Conservation (phyloP, 2,888 invertebrate genomes). For the Ormyrus nitidulus region DNA sequence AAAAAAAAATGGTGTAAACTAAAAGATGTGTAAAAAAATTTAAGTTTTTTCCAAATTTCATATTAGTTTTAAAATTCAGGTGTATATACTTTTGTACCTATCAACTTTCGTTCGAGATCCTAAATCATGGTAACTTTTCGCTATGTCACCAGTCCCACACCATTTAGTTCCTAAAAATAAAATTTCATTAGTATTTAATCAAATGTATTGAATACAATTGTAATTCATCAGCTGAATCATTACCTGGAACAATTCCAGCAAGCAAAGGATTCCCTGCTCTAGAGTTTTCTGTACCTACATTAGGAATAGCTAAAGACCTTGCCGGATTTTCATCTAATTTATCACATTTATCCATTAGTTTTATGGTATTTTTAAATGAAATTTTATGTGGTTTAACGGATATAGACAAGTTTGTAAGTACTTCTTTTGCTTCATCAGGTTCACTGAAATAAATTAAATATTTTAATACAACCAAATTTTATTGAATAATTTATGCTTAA, state of each 20-base stretch:
- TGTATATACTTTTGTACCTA: slow-evolving; percentile 61
- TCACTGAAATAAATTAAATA: slow-evolving; percentile 78
- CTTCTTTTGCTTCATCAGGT: slow-evolving; percentile 81
- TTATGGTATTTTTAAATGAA: slow-evolving; percentile 85
- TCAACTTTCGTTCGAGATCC: slow-evolving; percentile 80
- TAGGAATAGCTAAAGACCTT: slow-evolving; percentile 38
- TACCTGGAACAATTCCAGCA: slow-evolving; percentile 90
- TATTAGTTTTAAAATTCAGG: background rate
- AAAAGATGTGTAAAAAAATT: background rate
- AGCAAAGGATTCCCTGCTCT: slow-evolving; percentile 82
- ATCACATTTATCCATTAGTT: slow-evolving; percentile 88
- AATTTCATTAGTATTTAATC: slow-evolving; percentile 12
- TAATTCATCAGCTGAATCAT: slow-evolving; percentile 24
- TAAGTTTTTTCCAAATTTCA: background rate
- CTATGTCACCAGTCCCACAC: slow-evolving; percentile 95
- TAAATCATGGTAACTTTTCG: slow-evolving; percentile 88
- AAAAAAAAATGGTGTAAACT: background rate
- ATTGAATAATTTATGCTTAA: background rate
- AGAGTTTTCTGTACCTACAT: slow-evolving; percentile 42
- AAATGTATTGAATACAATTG: slow-evolving; percentile 6
- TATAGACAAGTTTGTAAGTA: slow-evolving; percentile 80
- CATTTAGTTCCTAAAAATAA: slow-evolving; percentile 87
- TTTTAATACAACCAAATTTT: background rate
- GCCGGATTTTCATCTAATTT: slow-evolving; percentile 77
- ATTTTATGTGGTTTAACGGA: slow-evolving; percentile 82